Conservation (phyloP, 1,140 invertebrate genomes). For the Helicoverpa armigera region DNA sequence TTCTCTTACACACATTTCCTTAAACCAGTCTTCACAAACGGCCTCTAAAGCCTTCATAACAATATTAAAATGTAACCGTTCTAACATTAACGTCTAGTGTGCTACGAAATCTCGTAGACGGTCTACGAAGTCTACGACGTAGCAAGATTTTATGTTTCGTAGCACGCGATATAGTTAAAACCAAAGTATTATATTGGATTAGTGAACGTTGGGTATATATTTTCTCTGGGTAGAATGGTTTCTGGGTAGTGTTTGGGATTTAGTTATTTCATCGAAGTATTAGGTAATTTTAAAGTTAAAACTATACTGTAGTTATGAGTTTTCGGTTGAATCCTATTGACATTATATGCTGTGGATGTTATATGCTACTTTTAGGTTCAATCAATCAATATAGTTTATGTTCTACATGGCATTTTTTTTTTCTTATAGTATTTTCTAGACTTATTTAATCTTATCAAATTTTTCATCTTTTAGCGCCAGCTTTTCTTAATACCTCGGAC, state of each 20-base stretch:
- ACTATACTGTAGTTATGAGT: background rate
- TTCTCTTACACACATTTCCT: background rate
- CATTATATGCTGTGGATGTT: too few species aligned
- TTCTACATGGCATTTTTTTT: too few species aligned
- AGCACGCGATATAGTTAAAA: slow-evolving; percentile 19
- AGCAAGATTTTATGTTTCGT: slow-evolving; percentile 31
- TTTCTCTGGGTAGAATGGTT: slow-evolving; percentile 1
- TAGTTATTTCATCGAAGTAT: background rate
- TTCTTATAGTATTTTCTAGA: too few species aligned
- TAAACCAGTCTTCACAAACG: background rate
- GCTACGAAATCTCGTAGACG: slow-evolving; percentile 37
- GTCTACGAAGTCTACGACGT: slow-evolving; percentile 33
- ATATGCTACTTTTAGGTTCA: too few species aligned
- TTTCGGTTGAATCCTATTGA: background rate
- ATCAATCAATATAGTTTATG: too few species aligned
- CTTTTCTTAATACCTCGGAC: too few species aligned
- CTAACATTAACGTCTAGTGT: slow-evolving; percentile 20
- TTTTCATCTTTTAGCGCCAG: too few species aligned
- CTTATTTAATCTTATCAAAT: too few species aligned
- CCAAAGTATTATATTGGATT: slow-evolving; percentile 15
- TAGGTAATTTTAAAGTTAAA: too few species aligned
- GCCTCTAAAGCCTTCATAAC: slow-evolving; percentile 16
- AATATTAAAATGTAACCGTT: slow-evolving; percentile 28
- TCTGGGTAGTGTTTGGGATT: background rate
- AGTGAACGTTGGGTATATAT: background rate